A percentile compares a stretch with the other conserved stretches of the same genome.
phyloP scores from a whole-genome alignment of 2,113 vertebrate genomes.

The Ameiurus melas region DNA sequence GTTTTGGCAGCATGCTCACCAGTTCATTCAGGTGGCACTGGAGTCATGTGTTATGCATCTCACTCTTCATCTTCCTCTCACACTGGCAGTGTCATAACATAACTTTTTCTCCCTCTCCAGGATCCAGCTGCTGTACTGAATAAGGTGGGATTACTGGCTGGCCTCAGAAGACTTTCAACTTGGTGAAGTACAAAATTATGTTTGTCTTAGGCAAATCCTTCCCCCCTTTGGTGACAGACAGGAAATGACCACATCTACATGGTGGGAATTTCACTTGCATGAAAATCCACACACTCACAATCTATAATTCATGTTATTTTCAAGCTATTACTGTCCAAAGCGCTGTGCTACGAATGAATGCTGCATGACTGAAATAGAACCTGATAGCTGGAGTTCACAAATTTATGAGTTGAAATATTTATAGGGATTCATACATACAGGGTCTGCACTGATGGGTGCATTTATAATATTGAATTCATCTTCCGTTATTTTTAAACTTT shows the following conservation, averaged over 20 bases:
- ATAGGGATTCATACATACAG: neutral
- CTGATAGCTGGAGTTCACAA: slow-evolving; percentile 17
- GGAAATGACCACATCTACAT: slow-evolving; percentile 41
- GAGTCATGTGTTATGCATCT: slow-evolving; percentile 69
- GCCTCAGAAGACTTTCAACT: slow-evolving; percentile 64
- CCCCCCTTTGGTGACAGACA: slow-evolving; percentile 46
- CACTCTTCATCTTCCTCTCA: slow-evolving; percentile 28
- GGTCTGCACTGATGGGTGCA: neutral
- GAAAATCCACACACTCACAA: slow-evolving; percentile 47
- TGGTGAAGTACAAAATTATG: slow-evolving; percentile 60
- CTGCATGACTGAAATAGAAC: neutral
- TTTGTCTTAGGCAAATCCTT: slow-evolving; percentile 59
- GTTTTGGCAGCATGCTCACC: slow-evolving; percentile 67
- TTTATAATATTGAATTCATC: neutral
- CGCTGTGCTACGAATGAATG: slow-evolving; percentile 9
- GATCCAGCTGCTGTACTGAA: slow-evolving; percentile 21
- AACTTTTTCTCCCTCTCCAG: slow-evolving; percentile 59
- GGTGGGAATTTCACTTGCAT: slow-evolving; percentile 44
- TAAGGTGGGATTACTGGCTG: slow-evolving; percentile 53
- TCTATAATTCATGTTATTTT: slow-evolving; percentile 62
- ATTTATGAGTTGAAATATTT: slow-evolving; percentile 25
- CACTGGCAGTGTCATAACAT: slow-evolving; percentile 63
- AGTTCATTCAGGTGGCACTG: slow-evolving; percentile 67
- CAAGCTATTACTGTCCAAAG: slow-evolving; percentile 51
- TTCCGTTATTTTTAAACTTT: neutral